Conservation (phyloP, 2,113 vertebrate species). For the Paedocypris sp. region DNA sequence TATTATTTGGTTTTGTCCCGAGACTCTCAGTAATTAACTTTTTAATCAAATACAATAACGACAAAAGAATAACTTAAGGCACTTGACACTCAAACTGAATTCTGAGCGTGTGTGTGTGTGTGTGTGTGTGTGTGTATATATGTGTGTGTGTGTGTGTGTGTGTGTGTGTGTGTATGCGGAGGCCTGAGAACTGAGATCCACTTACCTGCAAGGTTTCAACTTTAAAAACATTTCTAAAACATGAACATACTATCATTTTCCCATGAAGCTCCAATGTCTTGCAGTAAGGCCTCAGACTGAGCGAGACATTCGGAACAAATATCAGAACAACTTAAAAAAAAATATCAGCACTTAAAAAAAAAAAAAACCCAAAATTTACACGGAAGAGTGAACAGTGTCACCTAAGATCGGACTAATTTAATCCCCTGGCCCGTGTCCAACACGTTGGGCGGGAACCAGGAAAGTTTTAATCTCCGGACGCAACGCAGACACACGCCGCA, state of each 20-base stretch:
- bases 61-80: slow-evolving; percentile 20
- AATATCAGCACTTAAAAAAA: neutral
- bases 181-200: too few relatives aligned
- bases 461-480: slow-evolving; percentile 84
- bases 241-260: too few relatives aligned
- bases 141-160: too few relatives aligned
- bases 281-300: neutral
- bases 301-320: neutral
- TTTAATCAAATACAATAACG: neutral
- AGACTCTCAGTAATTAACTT: too few relatives aligned
- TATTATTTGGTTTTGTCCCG: neutral
- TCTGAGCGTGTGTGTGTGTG: too few relatives aligned
- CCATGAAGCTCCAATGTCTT: too few relatives aligned
- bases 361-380: neutral
- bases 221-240: neutral
- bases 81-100: neutral
- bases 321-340: neutral
- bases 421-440: slow-evolving; percentile 94
- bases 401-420: slow-evolving; percentile 88
- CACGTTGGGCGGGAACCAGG: slow-evolving; percentile 88
- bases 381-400: slow-evolving; percentile 4
- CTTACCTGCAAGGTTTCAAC: neutral
- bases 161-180: too few relatives aligned
- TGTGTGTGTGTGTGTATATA: too few relatives aligned
- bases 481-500: slow-evolving; percentile 82